phyloP scores from a whole-genome alignment of 1,140 invertebrate species.

The Himalopsyche phryganea region DNA sequence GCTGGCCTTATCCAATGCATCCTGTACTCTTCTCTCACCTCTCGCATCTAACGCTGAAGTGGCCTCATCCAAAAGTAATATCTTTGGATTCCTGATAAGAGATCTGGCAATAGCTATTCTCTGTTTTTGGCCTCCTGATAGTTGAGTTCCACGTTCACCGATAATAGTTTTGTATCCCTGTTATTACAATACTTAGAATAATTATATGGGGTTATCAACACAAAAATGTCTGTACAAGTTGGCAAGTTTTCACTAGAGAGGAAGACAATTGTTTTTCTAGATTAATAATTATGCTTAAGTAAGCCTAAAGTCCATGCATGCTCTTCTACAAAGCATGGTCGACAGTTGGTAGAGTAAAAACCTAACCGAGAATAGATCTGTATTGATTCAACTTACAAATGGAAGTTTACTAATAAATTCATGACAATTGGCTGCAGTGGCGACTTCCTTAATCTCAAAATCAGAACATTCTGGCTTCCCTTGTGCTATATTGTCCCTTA shows the following conservation, averaged over 20 bases:
- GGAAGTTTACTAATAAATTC: slow-evolving; percentile 74
- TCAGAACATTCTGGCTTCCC: slow-evolving; percentile 50
- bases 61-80: slow-evolving; percentile 76
- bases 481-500: slow-evolving; percentile 74
- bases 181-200: too few species aligned
- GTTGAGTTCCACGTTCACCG: slow-evolving; percentile 66
- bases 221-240: too few species aligned
- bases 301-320: too few species aligned
- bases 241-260: too few species aligned
- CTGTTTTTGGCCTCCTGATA: slow-evolving; percentile 79
- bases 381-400: slow-evolving; percentile 59
- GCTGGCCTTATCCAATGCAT: slow-evolving; percentile 66
- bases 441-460: slow-evolving; percentile 63
- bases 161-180: slow-evolving; percentile 72
- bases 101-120: slow-evolving; percentile 75
- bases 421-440: slow-evolving; percentile 74
- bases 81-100: slow-evolving; percentile 67
- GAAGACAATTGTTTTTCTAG: too few species aligned
- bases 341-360: slow-evolving; percentile 68
- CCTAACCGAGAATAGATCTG: slow-evolving; percentile 70
- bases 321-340: too few species aligned
- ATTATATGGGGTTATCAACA: too few species aligned
- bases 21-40: slow-evolving; percentile 65
- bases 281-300: too few species aligned
- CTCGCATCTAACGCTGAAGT: slow-evolving; percentile 71